These are phyloP conservation scores for Scatophagus argus DNA, from an alignment of 2,113 vertebrate genomes.

Conservation along the genomic window DNA sequence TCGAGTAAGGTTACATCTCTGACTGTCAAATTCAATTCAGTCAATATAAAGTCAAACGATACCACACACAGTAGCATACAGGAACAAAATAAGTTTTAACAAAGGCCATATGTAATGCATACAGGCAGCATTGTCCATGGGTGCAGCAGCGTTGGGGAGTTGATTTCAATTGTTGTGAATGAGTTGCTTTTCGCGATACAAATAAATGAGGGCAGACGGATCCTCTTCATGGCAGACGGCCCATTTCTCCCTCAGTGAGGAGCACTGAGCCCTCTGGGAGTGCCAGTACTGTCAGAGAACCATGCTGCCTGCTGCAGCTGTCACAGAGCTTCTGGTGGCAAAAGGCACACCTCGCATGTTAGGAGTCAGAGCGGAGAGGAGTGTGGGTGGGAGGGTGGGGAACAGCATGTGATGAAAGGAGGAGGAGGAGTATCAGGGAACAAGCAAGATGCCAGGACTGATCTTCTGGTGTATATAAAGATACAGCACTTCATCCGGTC, in stretches of 20 bases:
- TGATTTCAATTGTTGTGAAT: constrained; percentile 28
- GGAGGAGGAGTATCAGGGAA: constrained; percentile 21
- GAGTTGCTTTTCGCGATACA: constrained; percentile 33
- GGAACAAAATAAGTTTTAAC: constrained; percentile 3
- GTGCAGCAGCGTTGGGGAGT: constrained; percentile 21
- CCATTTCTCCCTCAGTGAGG: constrained; percentile 26
- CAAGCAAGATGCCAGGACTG: constrained; percentile 37
- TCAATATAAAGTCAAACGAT: constrained; percentile 10
- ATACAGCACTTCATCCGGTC: constrained; percentile 45
- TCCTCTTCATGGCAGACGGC: constrained; percentile 12
- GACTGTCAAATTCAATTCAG: constrained; percentile 11
- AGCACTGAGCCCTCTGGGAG: constrained; percentile 15
- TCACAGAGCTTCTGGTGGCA: constrained; percentile 60
- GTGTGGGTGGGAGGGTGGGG: constrained; percentile 37
- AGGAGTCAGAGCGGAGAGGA: constrained; percentile 38
- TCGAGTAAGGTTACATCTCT: neutral
- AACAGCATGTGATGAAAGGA: constrained; percentile 22
- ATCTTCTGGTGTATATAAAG: constrained; percentile 65
- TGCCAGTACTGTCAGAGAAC: constrained; percentile 63
- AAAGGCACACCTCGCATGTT: constrained; percentile 46
- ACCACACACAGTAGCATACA: constrained; percentile 32
- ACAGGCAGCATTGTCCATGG: constrained; percentile 46
- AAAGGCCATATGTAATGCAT: constrained; percentile 21
- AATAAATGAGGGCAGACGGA: constrained; percentile 11
- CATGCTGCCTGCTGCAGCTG: constrained; percentile 63